phyloP scores from a whole-genome alignment of 2,888 invertebrate genomes.

The Matsumyia berberina region DNA sequence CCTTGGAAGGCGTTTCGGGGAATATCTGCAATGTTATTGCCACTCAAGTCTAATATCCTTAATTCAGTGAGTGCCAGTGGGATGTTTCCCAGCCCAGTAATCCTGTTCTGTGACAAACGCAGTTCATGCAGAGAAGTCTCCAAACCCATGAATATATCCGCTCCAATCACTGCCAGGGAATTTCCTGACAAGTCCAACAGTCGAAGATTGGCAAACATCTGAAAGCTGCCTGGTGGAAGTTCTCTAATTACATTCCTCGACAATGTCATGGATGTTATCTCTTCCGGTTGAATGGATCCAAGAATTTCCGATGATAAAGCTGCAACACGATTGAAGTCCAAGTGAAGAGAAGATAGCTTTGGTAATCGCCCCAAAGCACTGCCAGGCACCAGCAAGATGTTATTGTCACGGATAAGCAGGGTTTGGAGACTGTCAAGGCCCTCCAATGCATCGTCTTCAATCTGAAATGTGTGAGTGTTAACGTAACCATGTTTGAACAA shows the following conservation, averaged over 20 bases:
- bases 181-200: constrained; percentile 92
- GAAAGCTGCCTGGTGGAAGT: constrained; percentile 91
- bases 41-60: constrained; percentile 90
- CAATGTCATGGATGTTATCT: constrained; percentile 89
- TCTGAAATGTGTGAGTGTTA: constrained; percentile 85
- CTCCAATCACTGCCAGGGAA: constrained; percentile 88
- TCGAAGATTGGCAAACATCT: constrained; percentile 89
- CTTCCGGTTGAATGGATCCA: constrained; percentile 88
- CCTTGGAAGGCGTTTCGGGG: constrained; percentile 88
- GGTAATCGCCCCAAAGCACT: constrained; percentile 92
- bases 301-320: constrained; percentile 92
- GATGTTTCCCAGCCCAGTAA: constrained; percentile 88
- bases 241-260: constrained; percentile 94
- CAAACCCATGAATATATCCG: constrained; percentile 90
- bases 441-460: constrained; percentile 94
- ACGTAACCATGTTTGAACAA: background rate
- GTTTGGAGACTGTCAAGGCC: constrained; percentile 91
- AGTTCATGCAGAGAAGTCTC: constrained; percentile 90
- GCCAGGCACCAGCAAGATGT: constrained; percentile 93
- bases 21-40: constrained; percentile 91
- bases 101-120: constrained; percentile 90
- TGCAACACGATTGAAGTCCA: constrained; percentile 94
- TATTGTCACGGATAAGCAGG: constrained; percentile 93
- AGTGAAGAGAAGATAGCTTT: constrained; percentile 89
- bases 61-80: constrained; percentile 88